These are phyloP conservation scores for Limosa lapponica DNA, from an alignment of 2,797 vertebrate genomes.

Conservation along the genomic window DNA sequence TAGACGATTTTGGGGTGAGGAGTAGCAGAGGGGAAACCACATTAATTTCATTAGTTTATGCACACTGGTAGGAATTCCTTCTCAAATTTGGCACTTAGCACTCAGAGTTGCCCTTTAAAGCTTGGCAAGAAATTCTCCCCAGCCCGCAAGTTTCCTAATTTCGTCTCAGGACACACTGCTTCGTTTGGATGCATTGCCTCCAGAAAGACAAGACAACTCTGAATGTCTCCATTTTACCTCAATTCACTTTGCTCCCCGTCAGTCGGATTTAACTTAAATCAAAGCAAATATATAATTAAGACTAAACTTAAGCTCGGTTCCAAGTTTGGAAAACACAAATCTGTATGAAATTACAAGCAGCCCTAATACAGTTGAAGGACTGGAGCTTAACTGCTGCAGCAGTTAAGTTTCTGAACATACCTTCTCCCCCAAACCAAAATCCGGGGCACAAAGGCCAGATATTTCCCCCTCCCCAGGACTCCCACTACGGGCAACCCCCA, in stretches of 20 bases:
- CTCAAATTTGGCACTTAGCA: slow-evolving; percentile 40
- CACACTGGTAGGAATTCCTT: slow-evolving; percentile 45
- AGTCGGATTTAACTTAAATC: not conserved
- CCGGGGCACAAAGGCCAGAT: not conserved
- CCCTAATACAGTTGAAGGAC: not conserved
- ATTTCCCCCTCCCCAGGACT: not conserved
- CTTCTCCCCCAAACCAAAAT: not conserved
- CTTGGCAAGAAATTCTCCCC: slow-evolving; percentile 49
- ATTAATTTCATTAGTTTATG: slow-evolving; percentile 64
- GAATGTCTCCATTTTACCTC: slow-evolving; percentile 10
- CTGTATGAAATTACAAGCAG: not conserved
- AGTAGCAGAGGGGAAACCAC: slow-evolving; percentile 59
- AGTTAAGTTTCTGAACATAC: not conserved
- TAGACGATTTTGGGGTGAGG: slow-evolving; percentile 1
- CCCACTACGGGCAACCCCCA: not conserved
- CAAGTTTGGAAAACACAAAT: not conserved
- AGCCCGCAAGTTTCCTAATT: slow-evolving; percentile 63
- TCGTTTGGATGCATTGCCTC: slow-evolving; percentile 8
- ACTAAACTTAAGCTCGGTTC: not conserved
- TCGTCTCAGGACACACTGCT: slow-evolving; percentile 28
- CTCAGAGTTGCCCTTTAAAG: slow-evolving; percentile 46
- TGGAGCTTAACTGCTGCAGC: not conserved
- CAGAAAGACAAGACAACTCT: not conserved
- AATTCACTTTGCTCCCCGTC: not conserved
- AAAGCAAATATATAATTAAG: slow-evolving; percentile 29